Percentiles rank a stretch among this genome's conserved stretches.
Evolutionary conservation across 2,113 vertebrate species (phyloP).

Genomic region (Petrocephalus microphthalmus): DNA sequence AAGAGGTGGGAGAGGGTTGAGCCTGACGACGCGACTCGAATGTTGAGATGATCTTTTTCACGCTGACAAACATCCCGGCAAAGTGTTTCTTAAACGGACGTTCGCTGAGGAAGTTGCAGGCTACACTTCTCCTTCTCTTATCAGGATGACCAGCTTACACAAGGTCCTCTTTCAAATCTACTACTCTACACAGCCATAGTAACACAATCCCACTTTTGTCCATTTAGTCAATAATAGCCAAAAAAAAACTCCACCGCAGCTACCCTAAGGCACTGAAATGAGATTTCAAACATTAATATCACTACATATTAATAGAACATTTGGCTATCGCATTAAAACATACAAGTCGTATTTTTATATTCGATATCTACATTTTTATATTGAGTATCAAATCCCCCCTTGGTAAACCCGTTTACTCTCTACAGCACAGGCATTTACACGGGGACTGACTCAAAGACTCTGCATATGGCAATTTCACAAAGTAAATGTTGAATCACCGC

Average conservation of each 20-base stretch:
- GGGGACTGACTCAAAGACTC: background rate
- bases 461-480: background rate
- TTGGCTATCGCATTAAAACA: background rate
- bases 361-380: background rate
- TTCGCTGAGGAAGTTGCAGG: slow-evolving; percentile 7
- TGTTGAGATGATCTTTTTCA: slow-evolving; percentile 41
- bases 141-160: background rate
- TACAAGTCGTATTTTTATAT: background rate
- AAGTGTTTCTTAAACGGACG: slow-evolving; percentile 11
- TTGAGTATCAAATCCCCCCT: background rate
- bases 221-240: background rate
- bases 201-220: background rate
- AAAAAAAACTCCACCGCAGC: background rate
- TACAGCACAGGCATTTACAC: background rate
- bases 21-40: slow-evolving; percentile 37
- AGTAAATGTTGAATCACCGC: background rate
- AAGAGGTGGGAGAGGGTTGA: slow-evolving; percentile 11
- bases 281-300: background rate
- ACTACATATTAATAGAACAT: background rate
- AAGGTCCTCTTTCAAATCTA: background rate
- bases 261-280: background rate
- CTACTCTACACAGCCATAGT: background rate
- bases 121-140: slow-evolving; percentile 3
- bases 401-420: background rate
- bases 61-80: slow-evolving; percentile 38